A percentile compares a stretch with the other conserved stretches of the same genome.
phyloP scores from a whole-genome alignment of 2,113 vertebrate species.

The Cheilinus undulatus region DNA sequence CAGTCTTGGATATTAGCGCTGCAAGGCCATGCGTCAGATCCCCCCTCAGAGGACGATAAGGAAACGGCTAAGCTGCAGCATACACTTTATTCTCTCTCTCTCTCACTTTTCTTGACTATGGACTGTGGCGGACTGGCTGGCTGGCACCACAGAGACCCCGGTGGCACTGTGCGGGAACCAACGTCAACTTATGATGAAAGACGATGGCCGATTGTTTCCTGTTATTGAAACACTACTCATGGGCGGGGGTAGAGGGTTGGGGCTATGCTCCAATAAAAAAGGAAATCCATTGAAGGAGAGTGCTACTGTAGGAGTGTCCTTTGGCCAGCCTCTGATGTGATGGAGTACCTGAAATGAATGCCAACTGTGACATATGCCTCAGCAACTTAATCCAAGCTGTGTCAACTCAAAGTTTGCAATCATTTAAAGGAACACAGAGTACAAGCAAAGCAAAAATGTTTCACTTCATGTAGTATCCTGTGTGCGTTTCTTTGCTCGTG shows the following conservation, averaged over 20 bases:
- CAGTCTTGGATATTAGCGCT: conserved; percentile 46
- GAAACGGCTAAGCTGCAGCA: conserved; percentile 64
- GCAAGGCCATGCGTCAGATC: conserved; percentile 62
- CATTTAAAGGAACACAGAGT: conserved; percentile 26
- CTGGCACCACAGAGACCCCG: conserved; percentile 75
- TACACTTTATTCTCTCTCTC: conserved; percentile 48
- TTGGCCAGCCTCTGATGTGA: conserved; percentile 24
- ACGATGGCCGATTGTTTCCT: conserved; percentile 82
- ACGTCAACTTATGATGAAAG: conserved; percentile 75
- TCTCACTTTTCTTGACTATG: conserved; percentile 21
- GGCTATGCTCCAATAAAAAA: conserved; percentile 44
- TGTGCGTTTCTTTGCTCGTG: conserved; percentile 40
- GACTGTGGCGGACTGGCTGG: conserved; percentile 57
- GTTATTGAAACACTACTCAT: conserved; percentile 81
- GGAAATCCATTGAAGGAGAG: conserved; percentile 57
- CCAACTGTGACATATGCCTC: conserved; percentile 36
- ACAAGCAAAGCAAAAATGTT: conserved; percentile 18
- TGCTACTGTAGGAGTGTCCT: conserved; percentile 61
- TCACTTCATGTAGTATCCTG: conserved; percentile 1
- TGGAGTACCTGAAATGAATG: conserved; percentile 36
- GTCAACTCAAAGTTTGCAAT: conserved; percentile 9
- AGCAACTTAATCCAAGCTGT: conserved; percentile 21
- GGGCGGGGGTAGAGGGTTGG: conserved; percentile 39
- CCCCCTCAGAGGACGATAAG: conserved; percentile 74
- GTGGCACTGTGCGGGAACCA: conserved; percentile 77